Conservation (phyloP, 2,888 invertebrate species). For the Oxytorus armatus region DNA sequence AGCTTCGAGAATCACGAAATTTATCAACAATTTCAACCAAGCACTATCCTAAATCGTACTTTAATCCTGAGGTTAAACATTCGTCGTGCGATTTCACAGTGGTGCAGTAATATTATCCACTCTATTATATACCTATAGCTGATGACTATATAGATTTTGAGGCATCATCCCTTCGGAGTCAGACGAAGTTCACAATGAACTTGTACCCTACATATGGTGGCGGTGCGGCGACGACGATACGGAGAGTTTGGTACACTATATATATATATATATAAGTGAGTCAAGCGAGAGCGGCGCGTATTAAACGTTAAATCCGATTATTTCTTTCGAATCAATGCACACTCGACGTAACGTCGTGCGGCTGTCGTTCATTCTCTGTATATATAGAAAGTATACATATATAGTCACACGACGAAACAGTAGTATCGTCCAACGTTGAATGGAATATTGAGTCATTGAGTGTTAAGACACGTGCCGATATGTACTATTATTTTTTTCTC, state of each 20-base stretch:
- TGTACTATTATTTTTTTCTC: slow-evolving; percentile 24
- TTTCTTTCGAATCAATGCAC: slow-evolving; percentile 76
- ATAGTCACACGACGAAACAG: background rate
- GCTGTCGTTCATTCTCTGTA: slow-evolving; percentile 19
- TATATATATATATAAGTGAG: slow-evolving; percentile 52
- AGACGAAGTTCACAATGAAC: slow-evolving; percentile 62
- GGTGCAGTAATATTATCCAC: no score
- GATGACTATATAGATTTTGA: slow-evolving; percentile 1
- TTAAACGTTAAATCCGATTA: slow-evolving; percentile 78
- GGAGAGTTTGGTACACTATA: background rate
- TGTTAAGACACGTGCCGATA: slow-evolving; percentile 39
- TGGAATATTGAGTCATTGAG: slow-evolving; percentile 52
- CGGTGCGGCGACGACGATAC: slow-evolving; percentile 29
- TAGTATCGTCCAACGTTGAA: slow-evolving; percentile 31
- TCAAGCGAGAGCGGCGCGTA: slow-evolving; percentile 70
- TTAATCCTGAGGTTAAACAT: no score
- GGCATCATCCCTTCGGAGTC: slow-evolving; percentile 62
- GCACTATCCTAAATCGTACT: no score
- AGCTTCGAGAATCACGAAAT: no score
- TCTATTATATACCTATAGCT: slow-evolving; percentile 4
- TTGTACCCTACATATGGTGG: slow-evolving; percentile 62
- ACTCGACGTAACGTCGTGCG: slow-evolving; percentile 65
- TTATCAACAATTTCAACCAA: no score
- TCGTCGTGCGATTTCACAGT: no score
- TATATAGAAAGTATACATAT: background rate